Percentiles rank a stretch among this genome's conserved stretches.
Evolutionary conservation across 2,797 vertebrate species (phyloP).

Genomic region (Sciurus vulgaris): DNA sequence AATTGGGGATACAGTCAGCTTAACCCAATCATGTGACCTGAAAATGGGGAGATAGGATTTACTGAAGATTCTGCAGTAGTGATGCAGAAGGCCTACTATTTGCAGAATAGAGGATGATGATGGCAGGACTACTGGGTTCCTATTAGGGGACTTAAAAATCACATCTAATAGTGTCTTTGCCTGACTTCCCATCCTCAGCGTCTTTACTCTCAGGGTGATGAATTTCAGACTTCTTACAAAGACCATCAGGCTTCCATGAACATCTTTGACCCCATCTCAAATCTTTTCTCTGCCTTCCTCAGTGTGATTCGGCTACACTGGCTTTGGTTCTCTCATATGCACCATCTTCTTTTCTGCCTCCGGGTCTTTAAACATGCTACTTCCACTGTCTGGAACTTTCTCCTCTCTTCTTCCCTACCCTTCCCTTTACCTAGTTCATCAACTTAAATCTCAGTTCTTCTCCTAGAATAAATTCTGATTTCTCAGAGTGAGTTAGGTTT

Average conservation of each 20-base stretch:
- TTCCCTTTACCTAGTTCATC: background rate
- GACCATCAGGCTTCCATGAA: background rate
- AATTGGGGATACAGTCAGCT: background rate
- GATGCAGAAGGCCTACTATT: background rate
- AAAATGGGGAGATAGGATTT: background rate
- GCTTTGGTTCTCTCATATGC: background rate
- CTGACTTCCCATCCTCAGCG: background rate
- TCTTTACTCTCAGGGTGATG: background rate
- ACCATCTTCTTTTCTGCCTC: background rate
- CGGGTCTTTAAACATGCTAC: background rate
- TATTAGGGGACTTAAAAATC: background rate
- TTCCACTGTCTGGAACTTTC: background rate
- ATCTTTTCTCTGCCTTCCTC: background rate
- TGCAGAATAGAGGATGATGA: background rate
- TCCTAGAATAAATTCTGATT: conserved; percentile 7
- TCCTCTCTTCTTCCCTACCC: background rate
- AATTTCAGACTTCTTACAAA: background rate
- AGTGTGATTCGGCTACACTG: background rate
- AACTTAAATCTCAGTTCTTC: conserved; percentile 20
- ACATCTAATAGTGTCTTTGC: background rate
- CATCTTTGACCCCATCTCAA: background rate
- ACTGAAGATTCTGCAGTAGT: background rate
- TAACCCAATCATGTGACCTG: background rate
- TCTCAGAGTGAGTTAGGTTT: background rate
- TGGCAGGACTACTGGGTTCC: background rate